A percentile compares a stretch with the other conserved stretches of the same genome.
Conservation (phyloP, 2,113 vertebrate genomes). For the Lathamus discolor region DNA sequence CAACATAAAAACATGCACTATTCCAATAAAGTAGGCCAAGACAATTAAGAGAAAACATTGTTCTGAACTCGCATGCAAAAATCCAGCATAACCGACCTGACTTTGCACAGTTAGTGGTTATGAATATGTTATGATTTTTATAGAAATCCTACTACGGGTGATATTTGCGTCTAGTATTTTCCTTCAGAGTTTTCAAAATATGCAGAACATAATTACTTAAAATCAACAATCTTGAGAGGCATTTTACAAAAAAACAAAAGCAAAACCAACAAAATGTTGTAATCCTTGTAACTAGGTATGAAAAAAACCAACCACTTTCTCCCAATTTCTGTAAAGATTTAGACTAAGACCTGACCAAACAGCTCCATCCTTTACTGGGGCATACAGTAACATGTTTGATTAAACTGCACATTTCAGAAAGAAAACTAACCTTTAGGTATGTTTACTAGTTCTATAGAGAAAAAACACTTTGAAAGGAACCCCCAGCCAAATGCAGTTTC, state of each 20-base stretch:
- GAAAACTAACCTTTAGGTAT: not conserved
- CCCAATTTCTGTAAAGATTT: not conserved
- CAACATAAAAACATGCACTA: not conserved
- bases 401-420: not conserved
- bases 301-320: not conserved
- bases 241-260: not conserved
- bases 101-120: not conserved
- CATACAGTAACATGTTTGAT: not conserved
- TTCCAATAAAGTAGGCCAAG: not conserved
- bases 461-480: not conserved
- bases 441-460: not conserved
- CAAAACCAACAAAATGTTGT: fast-evolving
- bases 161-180: not conserved
- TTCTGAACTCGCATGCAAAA: not conserved
- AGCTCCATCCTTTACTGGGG: not conserved
- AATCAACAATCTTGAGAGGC: not conserved
- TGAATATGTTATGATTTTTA: not conserved
- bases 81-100: not conserved
- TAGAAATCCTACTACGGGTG: not conserved
- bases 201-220: not conserved
- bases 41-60: not conserved
- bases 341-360: not conserved
- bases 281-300: not conserved
- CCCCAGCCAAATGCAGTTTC: not conserved
- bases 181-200: not conserved